Base-by-base conservation (phyloP, 1,140 invertebrate species). In the Tigriopus japonicus region DNA sequence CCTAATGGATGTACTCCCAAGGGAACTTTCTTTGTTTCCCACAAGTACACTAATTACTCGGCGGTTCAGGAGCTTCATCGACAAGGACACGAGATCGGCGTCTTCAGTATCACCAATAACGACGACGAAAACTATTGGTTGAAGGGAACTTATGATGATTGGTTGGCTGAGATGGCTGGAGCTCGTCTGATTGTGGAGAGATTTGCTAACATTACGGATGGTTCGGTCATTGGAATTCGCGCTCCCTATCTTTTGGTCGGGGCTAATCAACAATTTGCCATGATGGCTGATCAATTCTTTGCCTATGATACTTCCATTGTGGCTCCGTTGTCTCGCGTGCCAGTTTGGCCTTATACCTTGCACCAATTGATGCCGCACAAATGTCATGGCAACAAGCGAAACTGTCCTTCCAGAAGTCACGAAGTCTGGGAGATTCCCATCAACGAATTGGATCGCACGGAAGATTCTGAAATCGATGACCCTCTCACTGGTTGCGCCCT, bases 1-100 rank as follows among this genome's bases (percentile, higher is more conserved):
- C 72, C 74, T 21, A 76, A 77, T 65, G 74, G 76, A 1, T 78
- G 78, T 63, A 71, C 76, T 1, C 74, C 77, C 52, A 72, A 69
- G 42, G 75, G 73, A 59, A 80, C 78, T 1, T 75, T 79, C 64
- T 79, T 79, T 62, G 69, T 78, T n/a, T 77, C 76, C 6, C 75
- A 78, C 62, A 72, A 74, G 59, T 77, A 70, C 59, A 76, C 75
- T 21, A 74, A 79, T 62, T 78, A 78, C 64, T 74, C 72, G 12
- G 70, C 75, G 19, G 71, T 76, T 6, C 73, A 76, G 60, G 73
- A 73, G 65, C 68, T 78, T 55, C 74, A 74, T 61, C 65, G 71
- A 6, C 65, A 68, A 61, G 76, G 76, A 7, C 73, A 76, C 56
- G 78, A 80, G 61, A 75, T 79, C 51, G 75, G 69, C 13, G 66